Percentiles rank a stretch among this genome's conserved stretches.
Evolutionary conservation across 2,113 vertebrate genomes (phyloP).

Genomic region (Marmota flaviventris): DNA sequence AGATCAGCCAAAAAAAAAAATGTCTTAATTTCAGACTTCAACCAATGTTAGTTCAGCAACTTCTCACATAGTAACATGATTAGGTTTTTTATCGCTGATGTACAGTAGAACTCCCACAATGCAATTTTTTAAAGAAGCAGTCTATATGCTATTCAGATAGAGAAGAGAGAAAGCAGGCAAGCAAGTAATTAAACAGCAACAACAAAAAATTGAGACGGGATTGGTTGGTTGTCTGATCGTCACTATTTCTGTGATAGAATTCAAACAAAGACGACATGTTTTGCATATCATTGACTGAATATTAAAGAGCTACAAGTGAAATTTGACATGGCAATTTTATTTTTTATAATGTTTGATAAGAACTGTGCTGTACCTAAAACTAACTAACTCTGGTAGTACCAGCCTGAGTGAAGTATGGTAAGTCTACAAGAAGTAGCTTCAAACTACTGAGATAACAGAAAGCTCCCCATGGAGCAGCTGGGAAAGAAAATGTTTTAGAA

Average conservation of each 20-base stretch:
- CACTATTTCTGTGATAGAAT: not conserved
- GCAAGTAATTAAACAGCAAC: not conserved
- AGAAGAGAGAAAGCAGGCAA: not conserved
- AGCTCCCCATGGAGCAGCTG: not conserved
- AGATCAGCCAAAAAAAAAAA: not conserved
- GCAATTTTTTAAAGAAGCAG: not conserved
- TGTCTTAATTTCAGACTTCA: conserved; percentile 1
- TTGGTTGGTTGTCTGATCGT: not conserved
- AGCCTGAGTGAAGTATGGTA: not conserved
- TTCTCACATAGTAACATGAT: not conserved
- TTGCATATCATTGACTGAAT: not conserved
- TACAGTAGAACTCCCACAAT: not conserved
- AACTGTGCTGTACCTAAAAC: not conserved
- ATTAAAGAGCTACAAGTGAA: not conserved
- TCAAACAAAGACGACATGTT: not conserved
- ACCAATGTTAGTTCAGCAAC: not conserved
- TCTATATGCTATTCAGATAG: not conserved
- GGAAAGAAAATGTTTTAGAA: not conserved
- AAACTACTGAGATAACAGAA: not conserved
- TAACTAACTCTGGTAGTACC: not conserved
- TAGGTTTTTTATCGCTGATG: not conserved
- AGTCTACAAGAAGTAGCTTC: not conserved
- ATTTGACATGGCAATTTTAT: not conserved
- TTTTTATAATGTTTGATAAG: not conserved
- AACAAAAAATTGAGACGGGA: not conserved